A percentile compares a stretch with the other conserved stretches of the same genome.
Conservation (phyloP, 2,888 invertebrate genomes). For the Gortyna flavago region DNA sequence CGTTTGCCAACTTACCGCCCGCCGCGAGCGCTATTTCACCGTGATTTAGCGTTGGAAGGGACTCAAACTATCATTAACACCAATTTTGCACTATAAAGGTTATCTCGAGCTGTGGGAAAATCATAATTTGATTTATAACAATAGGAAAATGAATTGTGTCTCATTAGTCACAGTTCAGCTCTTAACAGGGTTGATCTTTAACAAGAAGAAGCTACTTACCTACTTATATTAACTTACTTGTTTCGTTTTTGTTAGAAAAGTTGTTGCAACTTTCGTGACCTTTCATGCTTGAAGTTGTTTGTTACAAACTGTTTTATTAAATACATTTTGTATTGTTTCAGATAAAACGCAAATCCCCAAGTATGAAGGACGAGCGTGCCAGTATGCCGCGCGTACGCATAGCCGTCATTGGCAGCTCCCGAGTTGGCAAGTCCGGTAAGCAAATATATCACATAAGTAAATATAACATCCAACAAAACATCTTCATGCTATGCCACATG, state of each 20-base stretch:
- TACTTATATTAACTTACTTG: conserved; percentile 9
- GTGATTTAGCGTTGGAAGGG: conserved; percentile 50
- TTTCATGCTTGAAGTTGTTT: neutral
- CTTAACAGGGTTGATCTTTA: conserved; percentile 13
- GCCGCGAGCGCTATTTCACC: conserved; percentile 52
- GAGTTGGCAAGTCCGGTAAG: conserved; percentile 95
- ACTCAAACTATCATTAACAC: conserved; percentile 59
- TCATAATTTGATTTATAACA: no score
- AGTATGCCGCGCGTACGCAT: conserved; percentile 92
- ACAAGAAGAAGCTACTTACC: neutral
- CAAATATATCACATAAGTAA: conserved; percentile 37
- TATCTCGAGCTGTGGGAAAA: neutral
- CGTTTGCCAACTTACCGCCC: conserved; percentile 55
- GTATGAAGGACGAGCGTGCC: conserved; percentile 91
- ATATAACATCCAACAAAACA: conserved; percentile 25
- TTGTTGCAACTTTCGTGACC: neutral
- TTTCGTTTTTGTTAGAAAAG: conserved; percentile 8
- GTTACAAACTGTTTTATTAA: conserved; percentile 24
- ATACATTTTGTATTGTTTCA: conserved; percentile 76
- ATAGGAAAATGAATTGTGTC: no score
- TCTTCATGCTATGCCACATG: conserved; percentile 1
- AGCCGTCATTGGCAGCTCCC: conserved; percentile 93
- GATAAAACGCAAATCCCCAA: conserved; percentile 67
- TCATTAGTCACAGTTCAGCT: no score
- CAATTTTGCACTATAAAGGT: conserved; percentile 49